Evolutionary conservation across 2,113 vertebrate species (phyloP).

Genomic region (Erpornis zantholeuca): DNA sequence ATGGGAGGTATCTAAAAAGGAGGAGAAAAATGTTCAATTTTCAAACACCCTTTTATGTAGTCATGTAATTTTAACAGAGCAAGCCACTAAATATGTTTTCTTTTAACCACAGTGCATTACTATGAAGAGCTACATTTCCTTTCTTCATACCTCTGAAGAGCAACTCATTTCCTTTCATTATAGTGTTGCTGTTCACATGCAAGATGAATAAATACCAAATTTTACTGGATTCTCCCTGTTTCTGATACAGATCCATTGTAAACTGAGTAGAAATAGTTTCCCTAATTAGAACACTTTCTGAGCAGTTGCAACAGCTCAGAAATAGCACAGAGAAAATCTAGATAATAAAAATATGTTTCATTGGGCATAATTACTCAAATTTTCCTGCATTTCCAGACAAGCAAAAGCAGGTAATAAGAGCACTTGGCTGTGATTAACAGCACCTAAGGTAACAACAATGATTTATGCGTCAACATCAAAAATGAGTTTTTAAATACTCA

Average conservation of each 20-base stretch:
- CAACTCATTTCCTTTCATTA: neutral
- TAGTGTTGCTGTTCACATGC: neutral
- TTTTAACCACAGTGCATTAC: neutral
- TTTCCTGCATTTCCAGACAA: neutral
- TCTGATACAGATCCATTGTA: neutral
- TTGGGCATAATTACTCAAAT: neutral
- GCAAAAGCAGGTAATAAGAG: neutral
- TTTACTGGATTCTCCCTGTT: neutral
- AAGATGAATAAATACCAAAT: neutral
- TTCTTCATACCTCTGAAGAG: neutral
- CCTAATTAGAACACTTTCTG: neutral
- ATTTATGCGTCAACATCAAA: neutral
- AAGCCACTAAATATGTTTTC: neutral
- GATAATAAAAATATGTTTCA: neutral
- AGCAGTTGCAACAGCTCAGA: neutral
- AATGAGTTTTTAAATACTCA: neutral
- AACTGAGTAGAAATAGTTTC: neutral
- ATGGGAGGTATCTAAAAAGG: neutral
- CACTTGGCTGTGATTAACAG: neutral
- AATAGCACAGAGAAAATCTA: neutral
- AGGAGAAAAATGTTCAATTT: neutral
- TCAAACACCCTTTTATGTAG: neutral
- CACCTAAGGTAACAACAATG: neutral
- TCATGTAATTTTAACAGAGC: neutral
- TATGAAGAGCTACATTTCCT: neutral